Base-by-base conservation (phyloP, 2,113 vertebrate species). In the Pterophyllum scalare region DNA sequence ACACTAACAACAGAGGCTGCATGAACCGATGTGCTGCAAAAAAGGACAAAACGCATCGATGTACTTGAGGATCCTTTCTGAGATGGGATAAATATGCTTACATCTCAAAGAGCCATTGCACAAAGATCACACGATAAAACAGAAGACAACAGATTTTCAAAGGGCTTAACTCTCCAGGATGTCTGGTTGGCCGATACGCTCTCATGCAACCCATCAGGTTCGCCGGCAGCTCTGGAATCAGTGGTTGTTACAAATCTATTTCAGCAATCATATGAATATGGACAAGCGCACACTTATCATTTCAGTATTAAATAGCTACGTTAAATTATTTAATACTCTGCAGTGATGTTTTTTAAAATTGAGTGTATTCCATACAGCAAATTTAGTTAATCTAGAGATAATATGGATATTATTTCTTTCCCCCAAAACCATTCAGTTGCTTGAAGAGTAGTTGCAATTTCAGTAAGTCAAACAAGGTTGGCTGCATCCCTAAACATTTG, bases 1-100 rank as follows among this genome's bases (percentile, higher is more conserved):
- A 81, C 52, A 86, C 86, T 65, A 84, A 90, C 60, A 33, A 77
- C 89, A 81, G 75, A 87, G 58, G 86, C 74, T 75, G 85, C 74
- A 81, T 52, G 59, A 77, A 75, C 74, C 46, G 85, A 89, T 74
- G 85, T 24, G 57, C 59, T 80, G 80, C 79, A 75, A 87, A 90
- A 28, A 11, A 35, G 64, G 72, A 52, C n/a, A 67, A 59, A 62
- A 79, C 7, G 58, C 77, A 70, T 13, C 26, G 43, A 74, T 6
- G 9, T 6, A 43, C 72, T n/a, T 67, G 43, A 67, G 52, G 75
- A 83, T 43, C 54, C 43, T 15, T 40, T 40, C 59, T 52, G 24
- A 20, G 20, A 40, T 10, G 40, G 74, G 40, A 86, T 62, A 78
- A 89, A 88, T 83, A 86, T 58, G 78, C 61, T 81, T 26, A 56